A percentile compares a stretch with the other conserved stretches of the same genome.
Conservation (phyloP, 2,113 vertebrate species). For the Porphyrio hochstetteri region DNA sequence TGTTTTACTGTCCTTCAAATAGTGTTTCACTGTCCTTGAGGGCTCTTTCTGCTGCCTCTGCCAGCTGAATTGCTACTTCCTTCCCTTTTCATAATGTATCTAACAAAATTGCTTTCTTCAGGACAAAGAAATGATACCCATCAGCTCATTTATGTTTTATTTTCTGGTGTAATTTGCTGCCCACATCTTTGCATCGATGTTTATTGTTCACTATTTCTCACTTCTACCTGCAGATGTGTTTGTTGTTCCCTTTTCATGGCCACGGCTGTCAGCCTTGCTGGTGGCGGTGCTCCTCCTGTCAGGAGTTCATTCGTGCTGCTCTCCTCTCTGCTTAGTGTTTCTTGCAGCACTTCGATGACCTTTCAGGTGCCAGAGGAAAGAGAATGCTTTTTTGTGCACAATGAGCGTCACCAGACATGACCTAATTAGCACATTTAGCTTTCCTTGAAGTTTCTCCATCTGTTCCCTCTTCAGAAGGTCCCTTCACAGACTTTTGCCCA, state of each 20-base stretch:
- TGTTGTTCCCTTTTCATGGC: background rate
- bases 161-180: constrained; percentile 12
- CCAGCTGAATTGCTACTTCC: constrained; percentile 33
- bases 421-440: background rate
- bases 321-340: background rate
- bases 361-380: background rate
- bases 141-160: constrained; percentile 2
- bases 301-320: background rate
- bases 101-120: constrained; percentile 16
- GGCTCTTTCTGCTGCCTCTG: constrained; percentile 22
- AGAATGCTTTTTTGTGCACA: background rate
- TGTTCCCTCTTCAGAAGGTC: background rate
- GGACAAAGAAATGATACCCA: background rate
- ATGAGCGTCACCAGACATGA: background rate
- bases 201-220: background rate
- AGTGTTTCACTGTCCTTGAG: constrained; percentile 21
- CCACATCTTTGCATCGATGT: background rate
- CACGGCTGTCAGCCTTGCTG: background rate
- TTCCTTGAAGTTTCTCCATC: background rate
- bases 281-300: background rate
- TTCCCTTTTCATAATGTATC: constrained; percentile 12
- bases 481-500: background rate
- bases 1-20: background rate
- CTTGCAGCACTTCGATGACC: background rate
- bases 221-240: background rate